phyloP scores from a whole-genome alignment of 1,140 invertebrate species.

The Stegodyphus dumicola region DNA sequence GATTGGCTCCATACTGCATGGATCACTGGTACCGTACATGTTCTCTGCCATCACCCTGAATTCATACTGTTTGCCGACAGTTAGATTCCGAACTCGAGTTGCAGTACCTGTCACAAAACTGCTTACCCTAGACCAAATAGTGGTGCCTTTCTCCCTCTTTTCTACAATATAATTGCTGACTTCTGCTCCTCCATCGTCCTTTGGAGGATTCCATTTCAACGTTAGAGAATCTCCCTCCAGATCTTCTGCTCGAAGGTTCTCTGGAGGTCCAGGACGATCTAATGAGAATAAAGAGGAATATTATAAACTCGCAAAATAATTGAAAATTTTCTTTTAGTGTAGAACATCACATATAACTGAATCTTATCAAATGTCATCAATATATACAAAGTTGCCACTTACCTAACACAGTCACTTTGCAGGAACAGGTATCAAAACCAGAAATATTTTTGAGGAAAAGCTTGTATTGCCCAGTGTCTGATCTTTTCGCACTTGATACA shows the following conservation, averaged over 20 bases:
- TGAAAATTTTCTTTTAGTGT: slow-evolving; percentile 74
- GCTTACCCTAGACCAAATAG: slow-evolving; percentile 89
- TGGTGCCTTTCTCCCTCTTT: slow-evolving; percentile 83
- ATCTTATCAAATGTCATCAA: too few species aligned
- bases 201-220: slow-evolving; percentile 94
- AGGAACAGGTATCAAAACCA: slow-evolving; percentile 91
- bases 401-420: slow-evolving; percentile 91
- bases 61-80: slow-evolving; percentile 91
- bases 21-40: slow-evolving; percentile 94
- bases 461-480: slow-evolving; percentile 91
- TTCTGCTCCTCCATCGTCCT: slow-evolving; percentile 93
- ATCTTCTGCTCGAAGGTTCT: slow-evolving; percentile 89
- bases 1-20: slow-evolving; percentile 89
- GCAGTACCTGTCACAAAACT: slow-evolving; percentile 91
- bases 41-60: slow-evolving; percentile 99
- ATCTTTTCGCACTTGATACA: slow-evolving; percentile 89
- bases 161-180: slow-evolving; percentile 98
- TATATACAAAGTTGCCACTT: slow-evolving; percentile 36
- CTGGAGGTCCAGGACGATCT: slow-evolving; percentile 86
- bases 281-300: slow-evolving; percentile 67
- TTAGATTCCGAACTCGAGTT: slow-evolving; percentile 89
- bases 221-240: slow-evolving; percentile 95
- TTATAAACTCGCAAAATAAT: too few species aligned
- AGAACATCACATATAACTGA: too few species aligned
- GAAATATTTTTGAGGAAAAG: slow-evolving; percentile 93